These are phyloP conservation scores for Henricia sp. DNA, from an alignment of 53 echinoderm and acorn worm genomes.

Conservation along the genomic window DNA sequence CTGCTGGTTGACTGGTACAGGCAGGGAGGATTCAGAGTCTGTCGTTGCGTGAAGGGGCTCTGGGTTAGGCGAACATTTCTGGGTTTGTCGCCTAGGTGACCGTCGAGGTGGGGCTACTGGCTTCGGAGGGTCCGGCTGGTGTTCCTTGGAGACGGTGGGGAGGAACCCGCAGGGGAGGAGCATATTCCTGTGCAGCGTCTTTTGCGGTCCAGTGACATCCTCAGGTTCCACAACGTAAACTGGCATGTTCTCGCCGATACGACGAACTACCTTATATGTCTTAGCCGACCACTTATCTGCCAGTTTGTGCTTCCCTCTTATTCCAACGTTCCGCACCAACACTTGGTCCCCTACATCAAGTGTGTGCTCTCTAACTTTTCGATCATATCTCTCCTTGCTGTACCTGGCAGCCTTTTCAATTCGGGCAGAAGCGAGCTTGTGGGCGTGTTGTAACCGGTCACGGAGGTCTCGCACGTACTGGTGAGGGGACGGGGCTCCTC, in stretches of 20 bases:
- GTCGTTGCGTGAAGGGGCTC: no score
- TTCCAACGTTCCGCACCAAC: conserved; percentile 43
- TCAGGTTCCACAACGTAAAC: conserved; percentile 35
- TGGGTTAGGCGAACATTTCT: no score
- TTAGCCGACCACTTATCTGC: conserved; percentile 50
- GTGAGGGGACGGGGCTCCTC: conserved; percentile 28
- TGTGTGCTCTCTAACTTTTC: conserved; percentile 15
- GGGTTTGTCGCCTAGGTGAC: no score
- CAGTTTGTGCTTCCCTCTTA: conserved; percentile 61
- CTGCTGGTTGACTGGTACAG: no score
- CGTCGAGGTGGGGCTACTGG: no score
- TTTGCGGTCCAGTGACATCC: no score
- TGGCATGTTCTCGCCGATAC: conserved; percentile 26
- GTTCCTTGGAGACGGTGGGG: no score
- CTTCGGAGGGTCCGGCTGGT: no score
- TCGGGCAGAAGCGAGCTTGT: conserved; percentile 46
- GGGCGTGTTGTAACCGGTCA: conserved; percentile 41
- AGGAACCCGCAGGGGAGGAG: no score
- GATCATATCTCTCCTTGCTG: conserved; percentile 46
- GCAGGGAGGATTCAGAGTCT: no score
- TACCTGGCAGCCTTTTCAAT: conserved; percentile 35
- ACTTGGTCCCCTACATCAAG: conserved; percentile 42
- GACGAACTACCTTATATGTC: not conserved
- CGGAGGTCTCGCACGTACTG: conserved; percentile 48
- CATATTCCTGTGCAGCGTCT: no score